phyloP scores from a whole-genome alignment of 2,113 vertebrate species.

The Asarcornis scutulata region DNA sequence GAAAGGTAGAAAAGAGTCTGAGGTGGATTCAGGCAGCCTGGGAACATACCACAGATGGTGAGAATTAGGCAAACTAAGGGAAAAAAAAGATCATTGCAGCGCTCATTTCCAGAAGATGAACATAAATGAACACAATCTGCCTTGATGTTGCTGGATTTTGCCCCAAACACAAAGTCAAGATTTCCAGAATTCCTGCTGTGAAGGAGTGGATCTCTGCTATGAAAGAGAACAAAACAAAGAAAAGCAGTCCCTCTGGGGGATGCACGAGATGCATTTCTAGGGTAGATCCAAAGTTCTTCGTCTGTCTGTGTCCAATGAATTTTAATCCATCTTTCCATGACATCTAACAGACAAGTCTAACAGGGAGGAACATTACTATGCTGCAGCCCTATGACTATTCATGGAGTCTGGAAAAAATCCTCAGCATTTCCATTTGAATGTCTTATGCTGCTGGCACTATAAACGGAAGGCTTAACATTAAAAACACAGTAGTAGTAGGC shows the following conservation, averaged over 20 bases:
- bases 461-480: conserved; percentile 1
- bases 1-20: neutral
- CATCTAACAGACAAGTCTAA: conserved; percentile 32
- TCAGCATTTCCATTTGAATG: neutral
- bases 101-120: conserved; percentile 11
- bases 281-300: neutral
- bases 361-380: neutral
- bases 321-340: conserved; percentile 5
- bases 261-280: neutral
- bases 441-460: neutral
- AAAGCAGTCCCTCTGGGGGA: neutral
- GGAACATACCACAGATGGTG: neutral
- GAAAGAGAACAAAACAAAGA: conserved; percentile 10
- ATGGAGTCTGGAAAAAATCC: neutral
- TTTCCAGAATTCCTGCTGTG: neutral
- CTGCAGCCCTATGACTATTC: conserved; percentile 32
- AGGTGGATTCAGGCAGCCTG: neutral
- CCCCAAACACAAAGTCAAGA: neutral
- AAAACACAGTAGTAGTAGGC: neutral
- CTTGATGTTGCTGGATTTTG: neutral
- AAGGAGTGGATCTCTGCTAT: neutral
- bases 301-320: conserved; percentile 4
- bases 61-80: neutral
- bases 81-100: neutral
- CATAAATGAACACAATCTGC: neutral